These are phyloP conservation scores for Yoshiicerus persimilis DNA, from an alignment of 1,140 invertebrate species.

Conservation along the genomic window DNA sequence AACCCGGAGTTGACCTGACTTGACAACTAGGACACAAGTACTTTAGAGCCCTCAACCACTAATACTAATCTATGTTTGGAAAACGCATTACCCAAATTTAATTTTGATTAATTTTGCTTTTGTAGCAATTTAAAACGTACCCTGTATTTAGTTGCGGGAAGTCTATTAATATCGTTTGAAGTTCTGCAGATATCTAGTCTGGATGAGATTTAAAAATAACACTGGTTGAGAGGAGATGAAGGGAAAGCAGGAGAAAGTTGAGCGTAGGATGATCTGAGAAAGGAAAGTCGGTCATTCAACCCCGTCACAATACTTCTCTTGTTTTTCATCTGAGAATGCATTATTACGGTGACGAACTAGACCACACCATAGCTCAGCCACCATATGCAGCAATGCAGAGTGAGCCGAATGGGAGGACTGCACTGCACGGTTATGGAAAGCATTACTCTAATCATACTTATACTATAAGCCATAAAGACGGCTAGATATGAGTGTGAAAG, in stretches of 20 bases:
- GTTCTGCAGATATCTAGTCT: no score
- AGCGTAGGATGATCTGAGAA: neutral
- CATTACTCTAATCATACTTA: neutral
- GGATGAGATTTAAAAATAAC: no score
- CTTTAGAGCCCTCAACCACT: no score
- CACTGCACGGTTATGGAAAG: neutral
- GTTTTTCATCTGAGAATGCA: neutral
- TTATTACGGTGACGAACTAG: neutral
- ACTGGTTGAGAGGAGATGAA: no score
- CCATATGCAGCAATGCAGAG: neutral
- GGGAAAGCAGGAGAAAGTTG: neutral
- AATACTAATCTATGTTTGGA: no score
- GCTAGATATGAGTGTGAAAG: neutral
- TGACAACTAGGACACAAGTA: no score
- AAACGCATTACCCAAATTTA: no score
- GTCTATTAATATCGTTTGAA: no score
- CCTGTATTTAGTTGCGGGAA: no score
- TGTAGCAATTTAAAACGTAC: no score
- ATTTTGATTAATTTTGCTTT: no score
- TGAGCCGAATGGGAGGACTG: neutral
- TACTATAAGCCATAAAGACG: neutral
- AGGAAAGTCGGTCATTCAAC: neutral
- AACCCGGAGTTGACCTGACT: no score
- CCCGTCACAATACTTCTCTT: neutral
- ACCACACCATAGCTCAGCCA: neutral